Conservation (phyloP, 2,797 vertebrate species). For the Hydrocynus forskahlii region DNA sequence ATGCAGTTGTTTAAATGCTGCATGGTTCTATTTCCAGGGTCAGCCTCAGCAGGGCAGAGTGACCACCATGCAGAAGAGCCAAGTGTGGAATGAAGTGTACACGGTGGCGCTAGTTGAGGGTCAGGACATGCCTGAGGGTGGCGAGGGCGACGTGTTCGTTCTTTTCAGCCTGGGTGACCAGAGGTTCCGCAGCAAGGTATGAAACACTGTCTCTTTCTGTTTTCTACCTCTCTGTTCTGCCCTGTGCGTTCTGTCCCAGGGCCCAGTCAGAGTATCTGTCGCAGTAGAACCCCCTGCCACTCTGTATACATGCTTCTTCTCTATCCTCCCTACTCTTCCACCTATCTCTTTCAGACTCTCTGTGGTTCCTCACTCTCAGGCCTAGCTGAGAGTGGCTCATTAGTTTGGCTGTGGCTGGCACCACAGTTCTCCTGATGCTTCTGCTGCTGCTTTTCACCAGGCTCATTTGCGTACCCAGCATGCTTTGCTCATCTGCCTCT, state of each 20-base stretch:
- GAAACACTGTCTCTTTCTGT: background rate
- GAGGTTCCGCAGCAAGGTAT: slow-evolving; percentile 95
- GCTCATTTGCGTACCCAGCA: slow-evolving; percentile 82
- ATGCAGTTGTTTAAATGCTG: background rate
- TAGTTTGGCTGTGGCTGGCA: slow-evolving; percentile 76
- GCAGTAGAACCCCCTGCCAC: background rate
- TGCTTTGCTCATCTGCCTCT: slow-evolving; percentile 77
- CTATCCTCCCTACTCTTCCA: slow-evolving; percentile 26
- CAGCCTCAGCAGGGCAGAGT: slow-evolving; percentile 70
- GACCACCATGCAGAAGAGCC: slow-evolving; percentile 77
- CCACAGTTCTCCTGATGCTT: slow-evolving; percentile 68
- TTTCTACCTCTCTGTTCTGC: background rate
- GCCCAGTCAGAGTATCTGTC: slow-evolving; percentile 22
- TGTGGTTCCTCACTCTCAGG: slow-evolving; percentile 42
- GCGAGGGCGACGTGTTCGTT: slow-evolving; percentile 86
- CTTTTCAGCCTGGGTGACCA: slow-evolving; percentile 91
- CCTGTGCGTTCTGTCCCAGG: slow-evolving; percentile 19
- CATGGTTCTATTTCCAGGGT: slow-evolving; percentile 35
- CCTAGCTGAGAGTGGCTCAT: slow-evolving; percentile 74
- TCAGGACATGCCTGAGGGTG: slow-evolving; percentile 82
- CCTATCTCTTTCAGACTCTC: slow-evolving; percentile 54
- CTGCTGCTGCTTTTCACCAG: slow-evolving; percentile 72
- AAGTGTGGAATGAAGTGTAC: slow-evolving; percentile 88
- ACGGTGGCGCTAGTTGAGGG: slow-evolving; percentile 89
- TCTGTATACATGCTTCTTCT: background rate